These are phyloP conservation scores for Drosophila mercatorum DNA, from an alignment of 2,888 invertebrate species.

Conservation along the genomic window DNA sequence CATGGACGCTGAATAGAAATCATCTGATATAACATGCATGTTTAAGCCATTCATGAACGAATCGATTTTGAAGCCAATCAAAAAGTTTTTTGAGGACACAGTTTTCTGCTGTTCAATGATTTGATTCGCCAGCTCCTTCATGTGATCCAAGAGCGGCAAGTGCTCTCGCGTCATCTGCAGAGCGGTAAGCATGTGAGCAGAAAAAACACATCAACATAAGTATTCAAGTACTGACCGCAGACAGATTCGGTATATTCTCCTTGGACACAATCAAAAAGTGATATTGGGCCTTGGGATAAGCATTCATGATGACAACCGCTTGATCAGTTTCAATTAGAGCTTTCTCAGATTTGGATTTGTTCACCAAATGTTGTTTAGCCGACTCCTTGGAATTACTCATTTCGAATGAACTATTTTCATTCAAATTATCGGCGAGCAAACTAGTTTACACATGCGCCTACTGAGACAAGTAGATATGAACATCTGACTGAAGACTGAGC, in stretches of 20 bases:
- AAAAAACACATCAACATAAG: background rate
- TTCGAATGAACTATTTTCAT: background rate
- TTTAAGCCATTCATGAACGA: conserved; percentile 41
- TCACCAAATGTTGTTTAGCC: background rate
- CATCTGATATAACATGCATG: conserved; percentile 64
- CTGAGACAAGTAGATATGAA: background rate
- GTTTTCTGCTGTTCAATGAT: conserved; percentile 45
- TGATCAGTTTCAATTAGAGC: conserved; percentile 43
- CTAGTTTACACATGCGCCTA: background rate
- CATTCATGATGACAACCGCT: conserved; percentile 51
- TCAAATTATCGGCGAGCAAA: background rate
- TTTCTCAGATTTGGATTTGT: conserved; percentile 1
- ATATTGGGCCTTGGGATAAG: conserved; percentile 56
- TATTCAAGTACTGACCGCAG: conserved; percentile 28
- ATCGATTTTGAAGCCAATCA: conserved; percentile 58
- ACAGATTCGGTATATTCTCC: conserved; percentile 35
- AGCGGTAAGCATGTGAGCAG: background rate
- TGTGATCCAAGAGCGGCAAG: conserved; percentile 55
- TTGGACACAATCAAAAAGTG: conserved; percentile 62
- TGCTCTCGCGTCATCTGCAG: conserved; percentile 53
- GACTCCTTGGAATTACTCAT: accelerated
- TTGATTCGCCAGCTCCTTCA: conserved; percentile 59
- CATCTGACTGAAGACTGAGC: background rate
- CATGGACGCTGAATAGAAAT: conserved; percentile 51
- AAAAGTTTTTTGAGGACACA: conserved; percentile 40